Evolutionary conservation across 2,113 vertebrate species (phyloP), one percentile per base, ranked within the genome.

Genomic region (Calonectris borealis): DNA sequence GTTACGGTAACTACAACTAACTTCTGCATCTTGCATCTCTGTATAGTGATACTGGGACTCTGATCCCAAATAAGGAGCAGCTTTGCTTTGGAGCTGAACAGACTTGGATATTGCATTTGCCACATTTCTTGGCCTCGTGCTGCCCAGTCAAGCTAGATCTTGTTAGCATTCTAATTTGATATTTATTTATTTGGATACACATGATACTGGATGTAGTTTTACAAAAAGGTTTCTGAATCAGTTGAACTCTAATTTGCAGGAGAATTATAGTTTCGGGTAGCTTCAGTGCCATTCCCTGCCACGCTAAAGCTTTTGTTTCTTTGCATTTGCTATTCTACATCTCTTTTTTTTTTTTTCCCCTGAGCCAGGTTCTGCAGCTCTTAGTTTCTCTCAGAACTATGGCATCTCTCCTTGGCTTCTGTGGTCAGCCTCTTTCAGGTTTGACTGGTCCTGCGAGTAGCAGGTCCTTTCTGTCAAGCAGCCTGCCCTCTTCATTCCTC

Each of bases 391-490:
- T 91, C 76, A 71, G 87, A 81, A 44, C 78, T 69, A 0, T 73
- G 82, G 58, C 78, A 93, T 94, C 87, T 87, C 66, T 84, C 40
- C 36, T 71, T 94, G 62, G 78, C 78, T 96, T 93, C 71, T 8
- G 24, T 95, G 95, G 96, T 93, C 95, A 95, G 55, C 85, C 72
- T 66, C 32, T 88, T 96, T 95, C 96, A 96, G 94, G 96, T 97
- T 66, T 90, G 88, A 94, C 96, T 88, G 96, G 96, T 96, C 95
- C 76, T 88, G 70, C 93, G 72, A 85, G 94, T 57, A 80, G 87
- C 79, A 86, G 78, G 92, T 81, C 88, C 90, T 75, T 69, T 92
- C 83, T 83, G 85, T 96, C 48, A 44, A 10, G 85, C 88, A 86
- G 42, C 95, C 68, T 92, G 83, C 68, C 52, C 86, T 92, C 88